Evolutionary conservation across 2,797 vertebrate species (phyloP).

Genomic region (Myotis daubentonii): DNA sequence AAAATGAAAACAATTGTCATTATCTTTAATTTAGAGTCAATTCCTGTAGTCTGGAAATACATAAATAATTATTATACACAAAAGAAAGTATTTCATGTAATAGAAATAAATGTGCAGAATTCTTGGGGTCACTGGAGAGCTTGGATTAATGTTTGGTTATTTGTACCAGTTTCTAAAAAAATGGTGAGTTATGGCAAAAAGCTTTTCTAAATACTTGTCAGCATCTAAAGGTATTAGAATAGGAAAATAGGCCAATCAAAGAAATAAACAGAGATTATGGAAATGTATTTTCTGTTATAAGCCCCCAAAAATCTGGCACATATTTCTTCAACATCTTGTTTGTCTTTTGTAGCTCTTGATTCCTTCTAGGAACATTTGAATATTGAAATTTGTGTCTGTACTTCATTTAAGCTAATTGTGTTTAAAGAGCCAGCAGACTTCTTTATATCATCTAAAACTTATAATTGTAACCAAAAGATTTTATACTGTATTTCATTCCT

Average conservation of each 20-base stretch:
- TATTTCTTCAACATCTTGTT: neutral
- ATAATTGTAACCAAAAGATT: slow-evolving; percentile 32
- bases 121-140: neutral
- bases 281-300: neutral
- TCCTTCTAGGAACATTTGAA: neutral
- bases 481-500: neutral
- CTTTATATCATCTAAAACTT: neutral
- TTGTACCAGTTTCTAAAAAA: slow-evolving; percentile 20
- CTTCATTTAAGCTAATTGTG: slow-evolving; percentile 20
- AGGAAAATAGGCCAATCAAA: neutral
- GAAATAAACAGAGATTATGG: neutral
- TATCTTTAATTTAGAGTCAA: slow-evolving; percentile 7
- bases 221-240: neutral
- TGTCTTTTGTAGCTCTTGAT: slow-evolving; percentile 32
- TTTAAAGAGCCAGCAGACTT: slow-evolving; percentile 27
- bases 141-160: slow-evolving; percentile 30
- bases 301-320: neutral
- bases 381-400: neutral
- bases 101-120: slow-evolving; percentile 23
- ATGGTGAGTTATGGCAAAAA: neutral
- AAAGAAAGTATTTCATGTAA: slow-evolving; percentile 5
- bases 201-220: neutral
- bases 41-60: slow-evolving; percentile 7
- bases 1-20: slow-evolving; percentile 31
- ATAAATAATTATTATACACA: neutral